Evolutionary conservation across 2,888 invertebrate genomes (phyloP).

Genomic region (Nomada fabriciana): DNA sequence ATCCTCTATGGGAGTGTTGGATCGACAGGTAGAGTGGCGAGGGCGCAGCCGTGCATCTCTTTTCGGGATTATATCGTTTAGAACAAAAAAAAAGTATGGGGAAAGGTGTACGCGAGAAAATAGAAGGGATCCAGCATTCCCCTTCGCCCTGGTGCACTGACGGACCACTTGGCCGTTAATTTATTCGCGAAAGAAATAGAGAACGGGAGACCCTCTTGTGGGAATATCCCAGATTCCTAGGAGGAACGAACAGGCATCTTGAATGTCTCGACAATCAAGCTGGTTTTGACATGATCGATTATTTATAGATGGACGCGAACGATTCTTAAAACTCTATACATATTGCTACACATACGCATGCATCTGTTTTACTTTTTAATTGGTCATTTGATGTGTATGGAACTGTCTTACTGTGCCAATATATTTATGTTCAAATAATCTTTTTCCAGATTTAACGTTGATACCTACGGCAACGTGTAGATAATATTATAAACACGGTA

Average conservation of each 20-base stretch:
- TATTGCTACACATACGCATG: no score
- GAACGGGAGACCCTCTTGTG: constrained; percentile 29
- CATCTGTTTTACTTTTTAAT: no score
- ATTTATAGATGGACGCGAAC: background rate
- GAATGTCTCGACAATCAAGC: background rate
- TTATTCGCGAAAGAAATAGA: constrained; percentile 51
- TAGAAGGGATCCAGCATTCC: constrained; percentile 23
- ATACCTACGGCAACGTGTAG: no score
- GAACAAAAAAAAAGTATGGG: constrained; percentile 63
- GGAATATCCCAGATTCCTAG: constrained; percentile 24
- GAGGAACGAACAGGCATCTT: background rate
- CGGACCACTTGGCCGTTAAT: constrained; percentile 39
- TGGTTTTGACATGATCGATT: background rate
- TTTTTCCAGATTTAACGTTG: no score
- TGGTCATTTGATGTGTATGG: no score
- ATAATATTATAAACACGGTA: no score
- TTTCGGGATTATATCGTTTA: constrained; percentile 75
- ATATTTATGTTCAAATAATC: no score
- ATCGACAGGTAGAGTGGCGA: constrained; percentile 64
- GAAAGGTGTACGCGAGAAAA: constrained; percentile 44
- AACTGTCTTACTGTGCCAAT: no score
- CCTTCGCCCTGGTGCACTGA: background rate
- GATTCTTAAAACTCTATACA: no score
- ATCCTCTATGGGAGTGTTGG: constrained; percentile 7
- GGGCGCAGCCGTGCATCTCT: constrained; percentile 75